Evolutionary conservation across 35 echinoderm and acorn worm genomes (phyloP), one percentile per base, ranked within the genome.

Genomic region (Heliocidaris erythrogramma): DNA sequence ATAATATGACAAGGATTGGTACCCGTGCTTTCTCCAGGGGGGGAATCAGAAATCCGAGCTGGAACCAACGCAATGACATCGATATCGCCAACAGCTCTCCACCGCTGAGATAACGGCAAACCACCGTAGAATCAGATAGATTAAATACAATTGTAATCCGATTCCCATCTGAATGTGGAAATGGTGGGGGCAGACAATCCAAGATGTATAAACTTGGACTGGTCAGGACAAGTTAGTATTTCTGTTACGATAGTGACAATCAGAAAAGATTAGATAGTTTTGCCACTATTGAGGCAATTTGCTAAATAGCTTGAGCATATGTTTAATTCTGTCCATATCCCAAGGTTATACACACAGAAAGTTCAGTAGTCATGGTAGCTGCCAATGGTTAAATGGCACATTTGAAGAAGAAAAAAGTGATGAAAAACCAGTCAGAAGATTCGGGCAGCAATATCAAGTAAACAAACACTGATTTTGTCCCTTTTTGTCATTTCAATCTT

Each of bases 11-110:
- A 78, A n/a, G 65, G 65, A 78, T 78, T 78, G 65, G 65, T 21
- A 78, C 65, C 65, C 65, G 8, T 27, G 65, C 65, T 78, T 78
- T 78, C 65, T 78, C 65, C 65, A 78, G 65, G 65, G 65, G 65
- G 65, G 18, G 65, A 78, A 78, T 78, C 65, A 78, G 65, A 78
- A 78, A 78, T 78, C 65, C n/a, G 65, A 78, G 65, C 65, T 78
- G 65, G 65, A 78, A 78, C 65, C 65, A 78, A 78, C 65, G 65
- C 65, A 78, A 78, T 78, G 65, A 78, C 65, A 78, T 78, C 65
- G 65, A 78, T 78, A 78, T 78, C 65, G 65, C 65, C 65, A 78
- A 78, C 14, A 78, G 65, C 65, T 78, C 27, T 78, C 65, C 17
- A 78, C 65, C 65, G 65, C 65, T 78, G 65, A 78, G 65, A 78